phyloP scores from a whole-genome alignment of 1,140 invertebrate species.

The Laodelphax striatellus region DNA sequence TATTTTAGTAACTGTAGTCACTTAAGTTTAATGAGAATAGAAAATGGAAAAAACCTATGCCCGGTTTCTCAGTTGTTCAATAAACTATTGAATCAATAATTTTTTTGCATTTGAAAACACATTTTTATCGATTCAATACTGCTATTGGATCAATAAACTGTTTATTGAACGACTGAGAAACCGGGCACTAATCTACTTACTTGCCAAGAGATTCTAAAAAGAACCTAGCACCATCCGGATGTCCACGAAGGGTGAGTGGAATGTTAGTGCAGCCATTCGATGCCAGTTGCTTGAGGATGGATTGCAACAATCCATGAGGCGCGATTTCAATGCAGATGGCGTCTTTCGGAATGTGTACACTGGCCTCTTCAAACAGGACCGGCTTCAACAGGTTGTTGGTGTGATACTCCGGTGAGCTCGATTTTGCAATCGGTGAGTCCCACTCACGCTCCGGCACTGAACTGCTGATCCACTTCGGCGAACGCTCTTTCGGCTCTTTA shows the following conservation, averaged over 20 bases:
- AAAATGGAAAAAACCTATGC: too few relatives aligned
- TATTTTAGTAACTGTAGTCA: too few relatives aligned
- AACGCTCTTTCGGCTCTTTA: slow-evolving; percentile 36
- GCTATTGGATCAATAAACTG: too few relatives aligned
- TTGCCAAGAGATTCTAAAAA: slow-evolving; percentile 41
- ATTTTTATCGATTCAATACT: too few relatives aligned
- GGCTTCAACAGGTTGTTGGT: slow-evolving; percentile 48
- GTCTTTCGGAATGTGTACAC: slow-evolving; percentile 41
- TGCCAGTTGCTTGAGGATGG: slow-evolving; percentile 44
- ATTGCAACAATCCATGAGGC: slow-evolving; percentile 45
- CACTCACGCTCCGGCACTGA: slow-evolving; percentile 41
- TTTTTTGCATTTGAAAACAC: too few relatives aligned
- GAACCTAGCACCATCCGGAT: slow-evolving; percentile 35
- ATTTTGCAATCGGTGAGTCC: slow-evolving; percentile 33
- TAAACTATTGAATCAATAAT: too few relatives aligned
- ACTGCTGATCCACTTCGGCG: slow-evolving; percentile 46
- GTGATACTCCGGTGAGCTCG: slow-evolving; percentile 50
- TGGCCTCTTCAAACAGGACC: slow-evolving; percentile 47
- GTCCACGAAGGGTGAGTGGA: slow-evolving; percentile 42
- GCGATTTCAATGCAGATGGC: slow-evolving; percentile 48
- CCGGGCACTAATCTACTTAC: slow-evolving; percentile 35
- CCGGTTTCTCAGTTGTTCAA: too few relatives aligned
- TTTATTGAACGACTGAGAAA: too few relatives aligned
- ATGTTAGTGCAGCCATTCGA: slow-evolving; percentile 36
- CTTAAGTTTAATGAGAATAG: too few relatives aligned